These are phyloP conservation scores for Chironex yamaguchii DNA, from an alignment of 30 jellyfish, hydroid and myxozoan genomes.

Conservation along the genomic window DNA sequence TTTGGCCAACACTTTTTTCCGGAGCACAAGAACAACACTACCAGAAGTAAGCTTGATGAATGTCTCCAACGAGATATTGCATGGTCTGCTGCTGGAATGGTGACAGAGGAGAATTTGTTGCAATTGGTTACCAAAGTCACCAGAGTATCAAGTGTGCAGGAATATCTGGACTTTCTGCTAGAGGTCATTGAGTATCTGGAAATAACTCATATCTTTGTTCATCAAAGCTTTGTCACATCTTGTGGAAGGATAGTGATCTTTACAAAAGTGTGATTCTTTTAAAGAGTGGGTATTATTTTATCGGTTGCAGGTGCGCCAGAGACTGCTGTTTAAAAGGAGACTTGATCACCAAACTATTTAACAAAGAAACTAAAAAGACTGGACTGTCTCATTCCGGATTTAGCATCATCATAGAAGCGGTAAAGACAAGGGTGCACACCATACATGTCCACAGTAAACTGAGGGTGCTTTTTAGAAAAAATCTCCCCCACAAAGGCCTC, in stretches of 20 bases:
- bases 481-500: too few relatives aligned
- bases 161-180: conserved; percentile 39
- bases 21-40: too few relatives aligned
- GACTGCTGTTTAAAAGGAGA: conserved; percentile 24
- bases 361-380: too few relatives aligned
- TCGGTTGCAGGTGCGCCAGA: conserved; percentile 30
- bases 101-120: too few relatives aligned
- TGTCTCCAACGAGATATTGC: conserved; percentile 53
- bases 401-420: conserved; percentile 15
- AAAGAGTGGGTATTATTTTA: conserved; percentile 72
- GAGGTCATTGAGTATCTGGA: conserved; percentile 2
- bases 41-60: conserved; percentile 6
- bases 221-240: conserved; percentile 48
- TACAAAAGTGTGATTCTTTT: conserved; percentile 5
- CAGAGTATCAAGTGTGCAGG: conserved; percentile 46
- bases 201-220: conserved; percentile 36
- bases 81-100: conserved; percentile 44
- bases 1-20: background rate
- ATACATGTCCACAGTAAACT: conserved; percentile 52
- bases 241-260: conserved; percentile 34
- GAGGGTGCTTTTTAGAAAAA: too few relatives aligned
- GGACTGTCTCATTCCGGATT: conserved; percentile 39
- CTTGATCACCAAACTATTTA: too few relatives aligned
- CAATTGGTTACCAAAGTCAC: conserved; percentile 61
- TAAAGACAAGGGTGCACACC: conserved; percentile 17